Conservation (phyloP, 2,888 invertebrate species). For the Platycheirus rosarum region DNA sequence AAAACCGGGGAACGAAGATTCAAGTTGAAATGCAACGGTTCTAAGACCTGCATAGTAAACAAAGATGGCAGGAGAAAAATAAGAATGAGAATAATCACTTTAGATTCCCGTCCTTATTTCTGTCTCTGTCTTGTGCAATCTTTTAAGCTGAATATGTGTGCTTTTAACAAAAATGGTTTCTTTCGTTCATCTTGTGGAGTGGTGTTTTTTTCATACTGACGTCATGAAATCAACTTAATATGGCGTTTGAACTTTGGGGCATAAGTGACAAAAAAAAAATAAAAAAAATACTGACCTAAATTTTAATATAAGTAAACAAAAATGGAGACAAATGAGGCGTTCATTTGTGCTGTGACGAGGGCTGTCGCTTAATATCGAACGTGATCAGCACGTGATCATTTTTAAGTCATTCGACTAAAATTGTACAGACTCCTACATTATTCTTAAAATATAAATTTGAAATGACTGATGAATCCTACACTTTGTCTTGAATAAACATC, state of each 20-base stretch:
- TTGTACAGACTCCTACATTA: no score
- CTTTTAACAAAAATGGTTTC: constrained; percentile 34
- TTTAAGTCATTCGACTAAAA: no score
- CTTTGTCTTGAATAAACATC: no score
- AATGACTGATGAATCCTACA: no score
- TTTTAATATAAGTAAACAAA: constrained; percentile 39
- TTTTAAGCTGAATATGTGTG: constrained; percentile 9
- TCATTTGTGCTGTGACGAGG: constrained; percentile 2
- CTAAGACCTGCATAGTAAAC: constrained; percentile 19
- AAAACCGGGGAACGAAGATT: constrained; percentile 42
- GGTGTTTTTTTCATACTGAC: constrained; percentile 5
- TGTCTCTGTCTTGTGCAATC: constrained; percentile 19
- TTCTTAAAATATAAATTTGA: no score
- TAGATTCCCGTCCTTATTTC: no score
- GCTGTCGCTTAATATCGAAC: no score
- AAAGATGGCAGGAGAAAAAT: constrained; percentile 8
- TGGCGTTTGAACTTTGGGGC: neutral
- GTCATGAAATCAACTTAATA: constrained; percentile 8
- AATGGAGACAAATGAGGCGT: constrained; percentile 18
- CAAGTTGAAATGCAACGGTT: constrained; percentile 44
- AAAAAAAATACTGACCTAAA: constrained; percentile 54
- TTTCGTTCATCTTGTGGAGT: constrained; percentile 10
- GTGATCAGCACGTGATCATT: no score
- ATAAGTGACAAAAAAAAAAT: neutral
- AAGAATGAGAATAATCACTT: constrained; percentile 12